Evolutionary conservation across 2,113 vertebrate species (phyloP), one percentile per base, ranked within the genome.

Genomic region (Pteruthius melanotis): DNA sequence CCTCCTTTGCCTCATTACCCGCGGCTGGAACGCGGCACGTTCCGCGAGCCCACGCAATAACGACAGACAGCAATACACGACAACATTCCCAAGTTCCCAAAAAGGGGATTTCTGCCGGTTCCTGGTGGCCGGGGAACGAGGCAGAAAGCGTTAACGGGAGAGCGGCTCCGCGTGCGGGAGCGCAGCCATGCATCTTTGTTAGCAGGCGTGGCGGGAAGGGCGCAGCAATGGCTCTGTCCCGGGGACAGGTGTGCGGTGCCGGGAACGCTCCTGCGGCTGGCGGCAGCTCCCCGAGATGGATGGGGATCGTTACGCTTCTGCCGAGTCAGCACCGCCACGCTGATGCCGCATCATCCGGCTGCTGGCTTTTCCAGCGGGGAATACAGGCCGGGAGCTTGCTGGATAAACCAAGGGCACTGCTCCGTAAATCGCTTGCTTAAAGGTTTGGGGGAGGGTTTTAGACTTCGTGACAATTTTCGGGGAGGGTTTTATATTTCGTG

Each of bases 121-220:
- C 6, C 9, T 4, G 15, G 16, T 3, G 60, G 37, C 85, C 7
- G 70, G 23, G 40, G 30, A 31, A 10, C 0, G 57, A 45, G 33
- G 81, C 76, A n/a, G 64, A 33, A 78, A 21, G 40, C 0, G 23
- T 44, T 50, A 50, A 50, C 1, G 13, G 66, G 10, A 15, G 50
- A 71, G 68, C 68, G 4, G 35, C 7, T 17, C 63, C 2, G 30
- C 2, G 37, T 27, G 74, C 9, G 28, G 72, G 59, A 45, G 33
- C 87, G 87, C 80, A 80, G 60, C 50, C 64, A 78, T 59, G 66
- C 30, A 28, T 89, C 94, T 95, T 89, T 94, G 87, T 96, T 66
- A 96, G 91, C 74, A 69, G 86, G 4, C 37, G 37, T 35, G 89
- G 40, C 14, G 14, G 39, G 50, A 42, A 79, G 87, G 68, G 17